Evolutionary conservation across 1,140 invertebrate species (phyloP).

Genomic region (Palaemon carinicauda): DNA sequence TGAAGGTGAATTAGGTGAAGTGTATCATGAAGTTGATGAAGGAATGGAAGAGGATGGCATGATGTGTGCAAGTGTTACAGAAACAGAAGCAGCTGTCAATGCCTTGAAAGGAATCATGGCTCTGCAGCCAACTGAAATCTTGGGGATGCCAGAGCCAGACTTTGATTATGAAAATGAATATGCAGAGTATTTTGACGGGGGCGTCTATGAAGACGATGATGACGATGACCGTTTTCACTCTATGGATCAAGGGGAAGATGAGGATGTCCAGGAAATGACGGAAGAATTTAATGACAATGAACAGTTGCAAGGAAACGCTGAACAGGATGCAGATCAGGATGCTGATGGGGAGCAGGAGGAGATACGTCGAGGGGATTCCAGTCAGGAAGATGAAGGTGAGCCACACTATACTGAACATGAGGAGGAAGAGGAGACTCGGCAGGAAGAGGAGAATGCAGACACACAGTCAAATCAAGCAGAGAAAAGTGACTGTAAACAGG

Average conservation of each 20-base stretch:
- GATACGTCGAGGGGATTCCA: background rate
- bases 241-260: background rate
- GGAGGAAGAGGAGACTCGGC: background rate
- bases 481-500: background rate
- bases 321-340: background rate
- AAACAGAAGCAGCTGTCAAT: slow-evolving; percentile 51
- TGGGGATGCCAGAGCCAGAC: slow-evolving; percentile 40
- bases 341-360: slow-evolving; percentile 3
- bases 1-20: slow-evolving; percentile 35
- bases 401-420: background rate
- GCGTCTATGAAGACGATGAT: slow-evolving; percentile 53
- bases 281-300: background rate
- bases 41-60: background rate
- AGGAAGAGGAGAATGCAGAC: background rate
- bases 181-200: slow-evolving; percentile 53
- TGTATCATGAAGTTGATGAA: background rate
- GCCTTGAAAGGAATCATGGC: slow-evolving; percentile 47
- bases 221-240: background rate
- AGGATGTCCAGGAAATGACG: background rate
- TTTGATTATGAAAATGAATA: slow-evolving; percentile 43
- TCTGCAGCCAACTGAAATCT: slow-evolving; percentile 46
- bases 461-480: background rate
- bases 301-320: background rate
- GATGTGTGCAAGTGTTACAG: background rate
- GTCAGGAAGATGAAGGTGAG: background rate